Conservation (phyloP, 1,140 invertebrate genomes). For the Oscheius sp. region DNA sequence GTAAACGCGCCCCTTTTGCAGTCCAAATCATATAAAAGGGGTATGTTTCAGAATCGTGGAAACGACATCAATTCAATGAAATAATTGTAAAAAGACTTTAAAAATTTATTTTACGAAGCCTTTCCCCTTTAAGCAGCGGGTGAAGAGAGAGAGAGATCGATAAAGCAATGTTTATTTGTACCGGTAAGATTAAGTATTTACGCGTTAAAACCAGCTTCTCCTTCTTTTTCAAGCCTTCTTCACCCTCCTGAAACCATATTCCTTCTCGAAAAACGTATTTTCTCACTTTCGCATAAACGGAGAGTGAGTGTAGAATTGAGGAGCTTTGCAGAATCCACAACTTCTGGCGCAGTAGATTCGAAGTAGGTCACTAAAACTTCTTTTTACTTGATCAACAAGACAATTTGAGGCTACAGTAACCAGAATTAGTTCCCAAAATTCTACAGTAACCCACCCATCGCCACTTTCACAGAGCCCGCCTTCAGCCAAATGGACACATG, state of each 20-base stretch:
- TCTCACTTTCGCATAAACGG: constrained; percentile 3
- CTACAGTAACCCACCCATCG: not conserved
- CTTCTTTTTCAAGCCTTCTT: no score
- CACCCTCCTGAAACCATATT: constrained; percentile 11
- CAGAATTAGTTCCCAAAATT: not conserved
- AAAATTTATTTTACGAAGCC: no score
- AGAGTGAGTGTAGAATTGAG: constrained; percentile 33
- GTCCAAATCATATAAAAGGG: no score
- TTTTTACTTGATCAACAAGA: not conserved
- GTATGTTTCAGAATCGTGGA: no score
- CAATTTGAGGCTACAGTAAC: not conserved
- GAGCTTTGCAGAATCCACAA: constrained; percentile 38
- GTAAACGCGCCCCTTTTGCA: no score
- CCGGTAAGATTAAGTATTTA: no score
- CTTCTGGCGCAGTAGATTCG: constrained; percentile 39
- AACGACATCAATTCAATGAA: no score
- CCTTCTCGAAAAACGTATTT: not conserved
- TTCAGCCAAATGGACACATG: constrained; percentile 39
- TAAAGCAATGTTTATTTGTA: no score
- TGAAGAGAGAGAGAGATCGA: no score
- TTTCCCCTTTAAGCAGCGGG: no score
- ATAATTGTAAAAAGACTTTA: no score
- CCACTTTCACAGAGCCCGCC: constrained; percentile 35
- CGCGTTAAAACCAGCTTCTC: no score
- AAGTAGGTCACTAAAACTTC: constrained; percentile 3